These are phyloP conservation scores for Aelia acuminata DNA, from an alignment of 2,888 invertebrate species.

Conservation along the genomic window DNA sequence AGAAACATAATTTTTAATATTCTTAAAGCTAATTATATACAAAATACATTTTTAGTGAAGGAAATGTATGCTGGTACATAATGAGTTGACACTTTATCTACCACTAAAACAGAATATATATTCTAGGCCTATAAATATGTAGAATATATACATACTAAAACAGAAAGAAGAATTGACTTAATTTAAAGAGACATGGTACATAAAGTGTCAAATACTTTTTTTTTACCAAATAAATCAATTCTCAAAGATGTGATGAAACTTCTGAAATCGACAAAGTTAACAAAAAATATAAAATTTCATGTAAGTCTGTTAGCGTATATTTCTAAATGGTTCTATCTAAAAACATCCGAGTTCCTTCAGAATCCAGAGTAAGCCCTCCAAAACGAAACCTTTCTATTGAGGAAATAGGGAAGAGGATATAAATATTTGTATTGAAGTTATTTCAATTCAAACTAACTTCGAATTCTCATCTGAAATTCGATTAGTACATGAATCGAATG, in stretches of 20 bases:
- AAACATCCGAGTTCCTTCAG: neutral
- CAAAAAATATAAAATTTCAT: neutral
- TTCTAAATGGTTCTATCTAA: neutral
- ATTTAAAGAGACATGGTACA: neutral
- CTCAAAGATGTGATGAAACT: neutral
- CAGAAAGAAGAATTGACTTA: neutral
- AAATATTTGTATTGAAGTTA: neutral
- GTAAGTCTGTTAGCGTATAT: neutral
- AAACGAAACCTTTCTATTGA: neutral
- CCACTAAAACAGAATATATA: too few relatives aligned
- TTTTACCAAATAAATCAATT: neutral
- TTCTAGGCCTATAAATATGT: too few relatives aligned
- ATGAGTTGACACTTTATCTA: neutral
- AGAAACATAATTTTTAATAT: neutral
- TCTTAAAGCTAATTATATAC: neutral
- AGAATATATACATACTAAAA: too few relatives aligned
- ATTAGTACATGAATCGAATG: slow-evolving; percentile 1
- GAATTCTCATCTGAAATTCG: neutral
- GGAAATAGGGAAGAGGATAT: neutral
- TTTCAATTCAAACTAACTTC: neutral
- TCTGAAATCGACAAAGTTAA: neutral
- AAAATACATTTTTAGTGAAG: neutral
- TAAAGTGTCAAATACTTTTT: neutral
- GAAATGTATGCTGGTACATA: neutral
- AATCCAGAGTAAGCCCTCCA: neutral